Evolutionary conservation across 2,797 vertebrate genomes (phyloP).

Genomic region (Malurus splendens): DNA sequence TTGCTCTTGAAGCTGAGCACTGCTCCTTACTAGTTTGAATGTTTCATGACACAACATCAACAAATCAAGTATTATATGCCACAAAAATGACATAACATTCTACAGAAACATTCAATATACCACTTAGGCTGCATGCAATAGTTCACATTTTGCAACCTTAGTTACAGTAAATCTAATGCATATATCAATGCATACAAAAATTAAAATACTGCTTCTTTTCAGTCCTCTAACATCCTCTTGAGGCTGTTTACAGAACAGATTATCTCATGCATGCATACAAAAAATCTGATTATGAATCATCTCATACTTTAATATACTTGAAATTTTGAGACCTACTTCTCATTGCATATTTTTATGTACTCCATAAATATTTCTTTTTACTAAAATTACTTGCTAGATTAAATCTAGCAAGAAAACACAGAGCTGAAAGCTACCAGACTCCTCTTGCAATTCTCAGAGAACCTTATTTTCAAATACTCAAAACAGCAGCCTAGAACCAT

Average conservation of each 20-base stretch:
- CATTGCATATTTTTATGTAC: not conserved
- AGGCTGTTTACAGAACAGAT: not conserved
- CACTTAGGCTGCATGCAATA: not conserved
- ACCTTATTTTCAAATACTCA: not conserved
- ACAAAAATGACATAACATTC: not conserved
- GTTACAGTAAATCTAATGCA: not conserved
- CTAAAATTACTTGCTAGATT: not conserved
- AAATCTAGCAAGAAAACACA: not conserved
- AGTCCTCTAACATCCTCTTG: not conserved
- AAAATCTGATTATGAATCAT: not conserved
- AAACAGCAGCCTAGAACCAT: not conserved
- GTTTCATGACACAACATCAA: not conserved
- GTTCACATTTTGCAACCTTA: not conserved
- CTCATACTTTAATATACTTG: not conserved
- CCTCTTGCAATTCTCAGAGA: not conserved
- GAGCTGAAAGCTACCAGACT: not conserved
- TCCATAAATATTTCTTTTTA: not conserved
- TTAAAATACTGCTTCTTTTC: not conserved
- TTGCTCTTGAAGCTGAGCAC: not conserved
- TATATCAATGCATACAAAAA: not conserved
- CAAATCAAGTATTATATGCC: not conserved
- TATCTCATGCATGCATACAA: not conserved
- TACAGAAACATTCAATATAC: not conserved
- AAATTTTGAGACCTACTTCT: not conserved
- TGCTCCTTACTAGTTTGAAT: not conserved